phyloP scores from a whole-genome alignment of 2,113 vertebrate genomes.

The Scopus umbretta region DNA sequence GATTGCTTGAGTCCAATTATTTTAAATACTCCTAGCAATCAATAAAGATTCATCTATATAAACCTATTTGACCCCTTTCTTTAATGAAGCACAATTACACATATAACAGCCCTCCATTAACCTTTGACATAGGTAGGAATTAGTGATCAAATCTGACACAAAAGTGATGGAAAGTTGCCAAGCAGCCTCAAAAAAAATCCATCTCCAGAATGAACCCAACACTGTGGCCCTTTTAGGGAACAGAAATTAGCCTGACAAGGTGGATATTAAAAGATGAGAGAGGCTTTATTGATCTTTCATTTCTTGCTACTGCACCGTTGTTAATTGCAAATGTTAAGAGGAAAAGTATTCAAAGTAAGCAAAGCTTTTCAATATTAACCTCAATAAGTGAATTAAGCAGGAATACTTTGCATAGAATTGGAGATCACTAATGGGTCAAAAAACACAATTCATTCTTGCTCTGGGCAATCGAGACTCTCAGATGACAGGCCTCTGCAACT shows the following conservation, averaged over 20 bases:
- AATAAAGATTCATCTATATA: conserved; percentile 5
- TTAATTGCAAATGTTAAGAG: conserved; percentile 30
- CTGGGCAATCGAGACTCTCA: conserved; percentile 16
- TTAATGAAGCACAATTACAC: neutral
- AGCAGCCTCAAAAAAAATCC: neutral
- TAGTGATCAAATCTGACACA: neutral
- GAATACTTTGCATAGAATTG: neutral
- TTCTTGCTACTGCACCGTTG: neutral
- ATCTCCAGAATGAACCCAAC: neutral
- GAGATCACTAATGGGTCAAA: conserved; percentile 46
- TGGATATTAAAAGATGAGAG: conserved; percentile 3
- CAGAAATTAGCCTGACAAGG: neutral
- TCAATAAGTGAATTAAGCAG: conserved; percentile 30
- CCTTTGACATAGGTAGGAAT: conserved; percentile 33
- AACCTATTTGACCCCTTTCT: conserved; percentile 19
- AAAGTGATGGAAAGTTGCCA: neutral
- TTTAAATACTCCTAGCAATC: conserved; percentile 37
- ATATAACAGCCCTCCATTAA: conserved; percentile 19
- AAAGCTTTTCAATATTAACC: conserved; percentile 35
- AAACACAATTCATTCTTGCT: conserved; percentile 30
- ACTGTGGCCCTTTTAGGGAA: neutral
- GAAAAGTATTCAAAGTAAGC: conserved; percentile 19
- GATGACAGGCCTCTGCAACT: conserved; percentile 17
- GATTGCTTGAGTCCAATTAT: conserved; percentile 23
- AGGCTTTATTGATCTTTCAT: conserved; percentile 23